Percentiles rank a stretch among this genome's conserved stretches.
Evolutionary conservation across 2,888 invertebrate genomes (phyloP).

Genomic region (Melinopterus prodromus): DNA sequence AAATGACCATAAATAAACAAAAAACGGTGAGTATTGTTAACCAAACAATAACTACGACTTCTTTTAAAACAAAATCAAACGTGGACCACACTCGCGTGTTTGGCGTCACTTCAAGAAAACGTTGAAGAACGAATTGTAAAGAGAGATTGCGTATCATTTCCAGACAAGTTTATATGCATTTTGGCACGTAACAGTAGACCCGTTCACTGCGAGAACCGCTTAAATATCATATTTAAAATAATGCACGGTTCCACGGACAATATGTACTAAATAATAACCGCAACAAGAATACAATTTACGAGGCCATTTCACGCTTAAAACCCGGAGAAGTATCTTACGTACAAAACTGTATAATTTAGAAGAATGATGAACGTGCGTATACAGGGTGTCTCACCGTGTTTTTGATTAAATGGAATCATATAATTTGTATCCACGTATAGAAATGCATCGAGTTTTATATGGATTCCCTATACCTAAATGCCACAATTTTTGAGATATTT

Average conservation of each 20-base stretch:
- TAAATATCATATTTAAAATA: constrained; percentile 4
- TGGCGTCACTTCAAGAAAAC: background rate
- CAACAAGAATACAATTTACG: constrained; percentile 4
- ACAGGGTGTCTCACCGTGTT: no score
- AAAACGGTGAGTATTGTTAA: background rate
- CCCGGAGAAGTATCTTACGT: background rate
- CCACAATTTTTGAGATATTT: no score
- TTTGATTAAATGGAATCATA: no score
- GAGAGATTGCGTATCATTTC: background rate
- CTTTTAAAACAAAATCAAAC: background rate
- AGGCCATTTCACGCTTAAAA: background rate
- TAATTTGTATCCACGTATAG: no score
- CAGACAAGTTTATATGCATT: background rate
- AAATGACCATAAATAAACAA: background rate
- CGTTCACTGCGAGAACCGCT: background rate
- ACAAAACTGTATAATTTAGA: background rate
- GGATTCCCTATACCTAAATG: no score
- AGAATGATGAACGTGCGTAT: no score
- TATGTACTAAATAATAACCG: background rate
- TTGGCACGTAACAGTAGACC: background rate
- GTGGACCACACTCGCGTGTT: background rate
- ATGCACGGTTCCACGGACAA: background rate
- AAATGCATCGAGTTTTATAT: no score
- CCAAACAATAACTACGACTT: no score
- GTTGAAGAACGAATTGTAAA: background rate